phyloP scores from a whole-genome alignment of 2,888 invertebrate genomes.

The Apeira syringaria region DNA sequence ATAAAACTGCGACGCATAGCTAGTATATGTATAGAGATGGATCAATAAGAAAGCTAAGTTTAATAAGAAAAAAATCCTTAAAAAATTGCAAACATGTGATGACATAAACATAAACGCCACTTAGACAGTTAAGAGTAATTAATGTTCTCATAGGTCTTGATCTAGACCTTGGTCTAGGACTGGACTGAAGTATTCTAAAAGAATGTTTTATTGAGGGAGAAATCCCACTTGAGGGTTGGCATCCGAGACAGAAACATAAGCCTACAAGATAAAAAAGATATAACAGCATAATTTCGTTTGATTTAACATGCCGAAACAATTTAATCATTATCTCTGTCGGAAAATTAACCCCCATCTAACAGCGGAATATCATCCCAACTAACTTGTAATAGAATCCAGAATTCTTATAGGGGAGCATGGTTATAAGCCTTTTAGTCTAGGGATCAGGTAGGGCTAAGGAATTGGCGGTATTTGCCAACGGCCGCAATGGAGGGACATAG shows the following conservation, averaged over 20 bases:
- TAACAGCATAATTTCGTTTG: constrained; percentile 83
- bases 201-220: constrained; percentile 55
- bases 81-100: neutral
- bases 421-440: constrained; percentile 60
- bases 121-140: constrained; percentile 9
- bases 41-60: too few species aligned
- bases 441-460: constrained; percentile 61
- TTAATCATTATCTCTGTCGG: constrained; percentile 76
- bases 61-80: too few species aligned
- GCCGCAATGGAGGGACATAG: constrained; percentile 66
- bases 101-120: constrained; percentile 11
- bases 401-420: constrained; percentile 32
- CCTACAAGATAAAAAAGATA: constrained; percentile 78
- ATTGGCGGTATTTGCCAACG: constrained; percentile 82
- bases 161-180: constrained; percentile 21
- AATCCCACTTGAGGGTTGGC: constrained; percentile 62
- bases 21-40: too few species aligned
- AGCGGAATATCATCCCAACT: constrained; percentile 38
- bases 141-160: constrained; percentile 29
- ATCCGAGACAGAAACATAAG: constrained; percentile 67
- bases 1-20: too few species aligned
- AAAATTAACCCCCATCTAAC: constrained; percentile 54
- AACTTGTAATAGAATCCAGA: constrained; percentile 40
- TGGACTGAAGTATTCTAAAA: constrained; percentile 37
- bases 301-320: constrained; percentile 83